Conservation (phyloP, 2,888 invertebrate genomes). For the Sthenelais limicola region DNA sequence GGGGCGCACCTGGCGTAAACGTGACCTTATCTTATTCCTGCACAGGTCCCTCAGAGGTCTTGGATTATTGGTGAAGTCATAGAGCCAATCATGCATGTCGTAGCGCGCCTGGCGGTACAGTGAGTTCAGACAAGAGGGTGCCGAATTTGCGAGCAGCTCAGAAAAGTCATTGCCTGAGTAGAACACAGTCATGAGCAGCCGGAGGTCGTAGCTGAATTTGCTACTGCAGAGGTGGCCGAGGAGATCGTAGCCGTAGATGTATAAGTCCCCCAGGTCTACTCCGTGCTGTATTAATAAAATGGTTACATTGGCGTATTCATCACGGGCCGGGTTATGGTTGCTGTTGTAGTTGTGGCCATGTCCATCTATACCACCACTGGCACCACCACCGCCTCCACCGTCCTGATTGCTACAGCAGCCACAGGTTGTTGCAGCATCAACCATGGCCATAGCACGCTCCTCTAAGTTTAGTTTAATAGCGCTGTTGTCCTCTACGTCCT, state of each 20-base stretch:
- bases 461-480: conserved; percentile 23
- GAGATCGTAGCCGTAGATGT: conserved; percentile 18
- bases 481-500: background rate
- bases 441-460: conserved; percentile 22
- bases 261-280: conserved; percentile 10
- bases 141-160: conserved; percentile 20
- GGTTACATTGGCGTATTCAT: conserved; percentile 24
- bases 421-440: conserved; percentile 12
- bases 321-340: background rate
- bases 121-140: conserved; percentile 9
- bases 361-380: too few species aligned
- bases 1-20: background rate
- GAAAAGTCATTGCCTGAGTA: conserved; percentile 12
- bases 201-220: conserved; percentile 25
- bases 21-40: background rate
- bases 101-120: conserved; percentile 3
- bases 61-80: background rate
- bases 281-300: conserved; percentile 24
- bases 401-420: conserved; percentile 29
- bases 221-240: conserved; percentile 18
- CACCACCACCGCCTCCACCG: too few species aligned
- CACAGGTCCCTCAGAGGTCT: conserved; percentile 8
- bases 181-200: conserved; percentile 9
- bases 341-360: too few species aligned
- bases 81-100: conserved; percentile 19